A percentile compares a stretch with the other conserved stretches of the same genome.
Evolutionary conservation across 1,140 invertebrate species (phyloP).

Genomic region (Brachionus rubens): DNA sequence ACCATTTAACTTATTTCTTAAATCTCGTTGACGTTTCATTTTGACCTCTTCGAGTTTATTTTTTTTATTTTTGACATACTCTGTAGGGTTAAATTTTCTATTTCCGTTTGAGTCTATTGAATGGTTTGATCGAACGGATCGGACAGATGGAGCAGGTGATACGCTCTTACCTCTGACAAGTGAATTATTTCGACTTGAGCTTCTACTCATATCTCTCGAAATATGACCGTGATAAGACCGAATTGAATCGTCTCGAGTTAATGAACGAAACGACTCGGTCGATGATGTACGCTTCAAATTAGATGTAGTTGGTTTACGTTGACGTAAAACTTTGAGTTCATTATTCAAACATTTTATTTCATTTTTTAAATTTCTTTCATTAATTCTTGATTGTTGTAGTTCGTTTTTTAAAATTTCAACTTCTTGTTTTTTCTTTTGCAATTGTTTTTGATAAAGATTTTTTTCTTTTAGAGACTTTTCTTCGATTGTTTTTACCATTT

Average conservation of each 20-base stretch:
- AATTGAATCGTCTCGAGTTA: slow-evolving; percentile 13
- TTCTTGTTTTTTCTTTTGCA: slow-evolving; percentile 44
- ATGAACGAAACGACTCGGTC: neutral
- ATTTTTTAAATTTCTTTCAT: slow-evolving; percentile 23
- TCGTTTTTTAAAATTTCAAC: slow-evolving; percentile 31
- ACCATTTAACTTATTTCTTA: neutral
- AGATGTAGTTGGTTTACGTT: neutral
- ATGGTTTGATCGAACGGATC: neutral
- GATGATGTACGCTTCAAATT: slow-evolving; percentile 17
- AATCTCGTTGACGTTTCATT: neutral
- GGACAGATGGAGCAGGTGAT: neutral
- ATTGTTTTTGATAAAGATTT: slow-evolving; percentile 40
- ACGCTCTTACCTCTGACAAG: neutral
- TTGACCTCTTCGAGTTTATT: slow-evolving; percentile 22
- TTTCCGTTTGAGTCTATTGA: neutral
- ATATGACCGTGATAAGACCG: neutral
- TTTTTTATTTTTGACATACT: slow-evolving; percentile 39
- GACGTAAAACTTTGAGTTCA: slow-evolving; percentile 26
- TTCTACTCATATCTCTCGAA: neutral
- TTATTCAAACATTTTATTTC: slow-evolving; percentile 23
- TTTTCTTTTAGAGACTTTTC: slow-evolving; percentile 42
- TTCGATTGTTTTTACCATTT: slow-evolving; percentile 43
- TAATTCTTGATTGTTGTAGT: slow-evolving; percentile 10
- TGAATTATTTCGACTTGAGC: slow-evolving; percentile 14
- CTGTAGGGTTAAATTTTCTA: slow-evolving; percentile 38